Percentiles rank a stretch among this genome's conserved stretches.
Conservation (phyloP, 2,797 vertebrate genomes). For the Acrossocheilus fasciatus region DNA sequence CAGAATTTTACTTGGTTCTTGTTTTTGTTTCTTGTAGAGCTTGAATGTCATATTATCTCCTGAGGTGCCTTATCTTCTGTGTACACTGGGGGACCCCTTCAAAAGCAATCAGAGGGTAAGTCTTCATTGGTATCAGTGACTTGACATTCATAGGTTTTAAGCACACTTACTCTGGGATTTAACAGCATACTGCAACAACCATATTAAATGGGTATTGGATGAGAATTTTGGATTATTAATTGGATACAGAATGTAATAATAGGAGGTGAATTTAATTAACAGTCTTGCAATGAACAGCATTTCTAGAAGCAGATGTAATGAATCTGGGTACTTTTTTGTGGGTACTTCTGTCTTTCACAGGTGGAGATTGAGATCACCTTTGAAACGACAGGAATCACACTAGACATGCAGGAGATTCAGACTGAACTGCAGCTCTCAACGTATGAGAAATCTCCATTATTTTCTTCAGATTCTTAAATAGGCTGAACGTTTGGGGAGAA, state of each 20-base stretch:
- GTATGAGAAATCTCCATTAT: constrained; percentile 74
- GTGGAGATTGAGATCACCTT: constrained; percentile 83
- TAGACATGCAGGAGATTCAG: constrained; percentile 79
- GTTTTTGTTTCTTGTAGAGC: constrained; percentile 7
- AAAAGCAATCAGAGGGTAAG: constrained; percentile 78
- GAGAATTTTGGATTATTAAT: background rate
- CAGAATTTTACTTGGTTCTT: background rate
- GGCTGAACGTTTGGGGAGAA: background rate
- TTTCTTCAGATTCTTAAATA: constrained; percentile 24
- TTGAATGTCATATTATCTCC: constrained; percentile 54
- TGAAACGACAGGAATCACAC: constrained; percentile 76
- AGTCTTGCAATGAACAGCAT: background rate
- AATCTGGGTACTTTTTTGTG: background rate
- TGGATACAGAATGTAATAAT: background rate
- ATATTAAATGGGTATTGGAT: background rate
- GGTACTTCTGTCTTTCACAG: constrained; percentile 69
- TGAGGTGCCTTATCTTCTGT: constrained; percentile 72
- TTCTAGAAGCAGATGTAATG: background rate
- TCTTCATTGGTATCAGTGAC: background rate
- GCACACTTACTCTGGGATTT: background rate
- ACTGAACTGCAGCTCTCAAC: constrained; percentile 84
- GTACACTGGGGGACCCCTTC: constrained; percentile 91
- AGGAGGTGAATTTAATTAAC: background rate
- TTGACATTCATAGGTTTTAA: constrained; percentile 21
- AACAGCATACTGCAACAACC: background rate